phyloP scores from a whole-genome alignment of 2,797 vertebrate species.

The Lacerta viridis region DNA sequence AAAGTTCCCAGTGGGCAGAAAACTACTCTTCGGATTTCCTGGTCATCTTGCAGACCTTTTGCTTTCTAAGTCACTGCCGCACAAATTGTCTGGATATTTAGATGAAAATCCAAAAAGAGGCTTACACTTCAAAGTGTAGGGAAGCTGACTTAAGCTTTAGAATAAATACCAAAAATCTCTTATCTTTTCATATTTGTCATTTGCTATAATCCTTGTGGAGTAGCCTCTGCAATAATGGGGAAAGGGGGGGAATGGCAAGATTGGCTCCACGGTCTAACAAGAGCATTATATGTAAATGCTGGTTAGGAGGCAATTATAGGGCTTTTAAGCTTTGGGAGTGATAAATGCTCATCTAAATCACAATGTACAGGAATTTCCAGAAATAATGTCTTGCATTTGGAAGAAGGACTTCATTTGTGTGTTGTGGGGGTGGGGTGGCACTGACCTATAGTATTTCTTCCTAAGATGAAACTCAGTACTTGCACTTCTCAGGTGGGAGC shows the following conservation, averaged over 20 bases:
- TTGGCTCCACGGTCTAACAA: conserved; percentile 59
- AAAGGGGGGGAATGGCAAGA: conserved; percentile 30
- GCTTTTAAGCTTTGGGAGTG: conserved; percentile 55
- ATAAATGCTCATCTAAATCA: conserved; percentile 62
- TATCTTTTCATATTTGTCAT: conserved; percentile 78
- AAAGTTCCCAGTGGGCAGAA: conserved; percentile 49
- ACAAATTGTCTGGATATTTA: conserved; percentile 66
- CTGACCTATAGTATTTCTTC: conserved; percentile 39
- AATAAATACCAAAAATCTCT: conserved; percentile 80
- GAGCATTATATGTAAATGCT: conserved; percentile 54
- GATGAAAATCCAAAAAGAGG: conserved; percentile 76
- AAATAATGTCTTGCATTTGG: conserved; percentile 45
- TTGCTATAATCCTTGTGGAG: conserved; percentile 77
- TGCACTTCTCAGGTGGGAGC: no score
- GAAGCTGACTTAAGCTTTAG: conserved; percentile 80
- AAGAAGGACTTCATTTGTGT: conserved; percentile 24
- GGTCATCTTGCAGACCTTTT: conserved; percentile 71
- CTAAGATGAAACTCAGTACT: not conserved
- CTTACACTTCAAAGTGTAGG: conserved; percentile 78
- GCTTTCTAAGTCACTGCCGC: conserved; percentile 68
- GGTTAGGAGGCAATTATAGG: conserved; percentile 51
- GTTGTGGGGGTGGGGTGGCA: not conserved
- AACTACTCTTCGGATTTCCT: conserved; percentile 60
- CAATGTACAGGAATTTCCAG: conserved; percentile 64
- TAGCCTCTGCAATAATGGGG: conserved; percentile 55